These are phyloP conservation scores for Netelia melanura DNA, from an alignment of 2,888 invertebrate species.

Conservation along the genomic window DNA sequence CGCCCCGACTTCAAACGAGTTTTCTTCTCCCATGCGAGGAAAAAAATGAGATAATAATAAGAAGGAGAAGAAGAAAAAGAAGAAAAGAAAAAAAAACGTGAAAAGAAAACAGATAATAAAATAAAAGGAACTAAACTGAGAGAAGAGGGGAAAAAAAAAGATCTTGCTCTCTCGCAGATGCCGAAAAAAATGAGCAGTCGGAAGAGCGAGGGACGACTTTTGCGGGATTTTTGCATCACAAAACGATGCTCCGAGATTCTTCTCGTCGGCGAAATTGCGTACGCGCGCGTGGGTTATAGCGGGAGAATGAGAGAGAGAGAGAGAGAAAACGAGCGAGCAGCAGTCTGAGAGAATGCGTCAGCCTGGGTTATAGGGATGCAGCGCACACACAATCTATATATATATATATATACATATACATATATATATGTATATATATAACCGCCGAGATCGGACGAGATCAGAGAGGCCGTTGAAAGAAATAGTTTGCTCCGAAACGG, in stretches of 20 bases:
- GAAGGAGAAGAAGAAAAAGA: not conserved
- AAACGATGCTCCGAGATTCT: conserved; percentile 50
- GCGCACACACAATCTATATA: conserved; percentile 11
- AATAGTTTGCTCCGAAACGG: conserved; percentile 67
- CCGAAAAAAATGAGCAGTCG: not conserved
- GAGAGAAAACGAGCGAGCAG: conserved; percentile 20
- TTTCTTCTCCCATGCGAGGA: not conserved
- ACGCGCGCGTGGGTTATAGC: conserved; percentile 21
- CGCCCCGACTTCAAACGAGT: not conserved
- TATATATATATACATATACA: not conserved
- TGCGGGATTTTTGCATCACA: conserved; percentile 59
- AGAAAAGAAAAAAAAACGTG: not conserved
- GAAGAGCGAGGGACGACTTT: conserved; percentile 44
- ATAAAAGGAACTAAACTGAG: conserved; percentile 3
- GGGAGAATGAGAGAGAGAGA: conserved; percentile 20
- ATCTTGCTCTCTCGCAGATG: not conserved
- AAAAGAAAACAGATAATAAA: not conserved
- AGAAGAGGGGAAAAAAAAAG: not conserved
- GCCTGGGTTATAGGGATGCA: no score
- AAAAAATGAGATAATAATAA: not conserved
- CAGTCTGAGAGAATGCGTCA: not conserved
- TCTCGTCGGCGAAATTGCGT: conserved; percentile 58
- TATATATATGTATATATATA: not conserved
- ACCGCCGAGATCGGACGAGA: conserved; percentile 65
- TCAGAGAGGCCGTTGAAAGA: conserved; percentile 73